Conservation (phyloP, 2,113 vertebrate species). For the Sinocyclocheilus anshuiensis region DNA sequence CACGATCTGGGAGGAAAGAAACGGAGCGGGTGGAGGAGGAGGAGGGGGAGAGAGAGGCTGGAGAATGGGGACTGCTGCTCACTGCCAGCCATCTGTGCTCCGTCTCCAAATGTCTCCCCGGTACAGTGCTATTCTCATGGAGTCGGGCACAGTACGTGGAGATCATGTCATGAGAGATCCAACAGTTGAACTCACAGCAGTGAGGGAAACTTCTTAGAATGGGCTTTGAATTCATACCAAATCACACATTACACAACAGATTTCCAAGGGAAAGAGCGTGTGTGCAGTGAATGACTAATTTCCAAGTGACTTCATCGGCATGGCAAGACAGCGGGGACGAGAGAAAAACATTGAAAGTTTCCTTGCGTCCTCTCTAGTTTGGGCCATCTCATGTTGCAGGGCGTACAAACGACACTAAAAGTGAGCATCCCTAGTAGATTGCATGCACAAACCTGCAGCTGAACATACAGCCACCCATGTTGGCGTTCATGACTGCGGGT, state of each 20-base stretch:
- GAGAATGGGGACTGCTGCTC: conserved; percentile 30
- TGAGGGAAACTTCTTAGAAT: conserved; percentile 17
- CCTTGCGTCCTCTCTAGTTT: conserved; percentile 14
- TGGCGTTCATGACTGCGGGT: conserved; percentile 12
- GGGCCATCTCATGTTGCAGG: background rate
- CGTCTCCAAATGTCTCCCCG: conserved; percentile 66
- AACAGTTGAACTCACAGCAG: conserved; percentile 18
- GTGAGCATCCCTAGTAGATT: background rate
- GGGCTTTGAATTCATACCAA: conserved; percentile 37
- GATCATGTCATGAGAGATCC: conserved; percentile 26
- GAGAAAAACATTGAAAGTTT: conserved; percentile 33
- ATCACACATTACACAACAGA: conserved; percentile 42
- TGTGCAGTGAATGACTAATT: conserved; percentile 25
- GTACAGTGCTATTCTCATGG: conserved; percentile 30
- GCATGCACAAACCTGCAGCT: background rate
- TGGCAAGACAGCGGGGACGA: conserved; percentile 25
- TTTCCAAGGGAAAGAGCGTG: conserved; percentile 31
- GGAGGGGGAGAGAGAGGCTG: conserved; percentile 26
- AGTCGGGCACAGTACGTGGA: conserved; percentile 23
- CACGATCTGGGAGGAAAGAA: conserved; percentile 45
- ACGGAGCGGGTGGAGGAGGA: conserved; percentile 29
- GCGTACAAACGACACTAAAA: conserved; percentile 4
- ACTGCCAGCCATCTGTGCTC: conserved; percentile 48
- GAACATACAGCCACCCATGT: conserved; percentile 25
- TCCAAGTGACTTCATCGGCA: conserved; percentile 48